Conservation (phyloP, 2,888 invertebrate genomes). For the Stenodera caucasica region DNA sequence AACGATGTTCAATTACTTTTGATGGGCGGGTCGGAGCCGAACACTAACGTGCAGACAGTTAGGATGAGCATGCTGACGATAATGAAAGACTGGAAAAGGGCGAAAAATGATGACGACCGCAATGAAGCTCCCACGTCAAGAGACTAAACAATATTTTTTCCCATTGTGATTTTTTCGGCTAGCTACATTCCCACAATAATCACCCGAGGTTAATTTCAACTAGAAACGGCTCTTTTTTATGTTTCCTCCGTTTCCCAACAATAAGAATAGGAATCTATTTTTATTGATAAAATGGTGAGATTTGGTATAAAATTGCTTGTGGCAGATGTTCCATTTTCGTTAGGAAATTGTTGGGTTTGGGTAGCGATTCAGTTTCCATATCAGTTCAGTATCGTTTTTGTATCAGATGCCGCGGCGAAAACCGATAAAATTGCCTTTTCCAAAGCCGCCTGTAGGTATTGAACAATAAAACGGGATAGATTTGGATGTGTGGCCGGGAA, state of each 20-base stretch:
- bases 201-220: not conserved
- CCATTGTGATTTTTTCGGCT: not conserved
- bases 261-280: not conserved
- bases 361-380: slow-evolving; percentile 2
- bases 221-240: not conserved
- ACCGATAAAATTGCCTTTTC: slow-evolving; percentile 9
- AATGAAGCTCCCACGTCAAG: slow-evolving; percentile 2
- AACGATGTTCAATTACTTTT: slow-evolving; percentile 42
- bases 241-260: not conserved
- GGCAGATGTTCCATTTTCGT: slow-evolving; percentile 7
- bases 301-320: not conserved
- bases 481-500: slow-evolving; percentile 7
- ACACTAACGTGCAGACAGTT: slow-evolving; percentile 19
- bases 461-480: slow-evolving; percentile 9
- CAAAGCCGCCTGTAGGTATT: slow-evolving; percentile 9
- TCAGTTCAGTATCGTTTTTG: slow-evolving; percentile 9
- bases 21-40: slow-evolving; percentile 19
- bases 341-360: slow-evolving; percentile 1
- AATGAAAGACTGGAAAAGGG: slow-evolving; percentile 20
- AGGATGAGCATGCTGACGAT: slow-evolving; percentile 18
- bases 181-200: not conserved
- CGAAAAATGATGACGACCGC: slow-evolving; percentile 20
- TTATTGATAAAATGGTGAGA: not conserved
- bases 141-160: not conserved
- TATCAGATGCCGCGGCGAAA: slow-evolving; percentile 8